Conservation (phyloP, 1,140 invertebrate genomes). For the Meloidogyne hapla region DNA sequence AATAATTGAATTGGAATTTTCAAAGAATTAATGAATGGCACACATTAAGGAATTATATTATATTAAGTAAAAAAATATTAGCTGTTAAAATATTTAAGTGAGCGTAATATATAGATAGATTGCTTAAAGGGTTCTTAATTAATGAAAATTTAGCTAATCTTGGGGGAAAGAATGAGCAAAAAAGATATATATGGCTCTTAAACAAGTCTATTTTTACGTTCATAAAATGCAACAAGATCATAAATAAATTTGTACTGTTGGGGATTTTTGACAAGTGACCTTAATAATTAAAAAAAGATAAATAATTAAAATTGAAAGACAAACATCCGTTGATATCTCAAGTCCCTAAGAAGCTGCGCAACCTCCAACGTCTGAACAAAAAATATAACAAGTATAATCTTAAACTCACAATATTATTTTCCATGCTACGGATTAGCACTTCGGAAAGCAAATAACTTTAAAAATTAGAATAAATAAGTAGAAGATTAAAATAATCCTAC, state of each 20-base stretch:
- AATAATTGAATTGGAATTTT: not conserved
- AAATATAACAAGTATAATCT: not conserved
- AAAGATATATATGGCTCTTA: conserved; percentile 12
- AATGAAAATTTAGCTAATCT: no score
- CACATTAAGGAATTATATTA: not conserved
- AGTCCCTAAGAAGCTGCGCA: conserved; percentile 40
- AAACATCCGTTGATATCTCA: conserved; percentile 52
- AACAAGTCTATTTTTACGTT: conserved; percentile 47
- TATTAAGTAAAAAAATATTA: not conserved
- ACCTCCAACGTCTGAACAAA: conserved; percentile 39
- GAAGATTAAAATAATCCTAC: not conserved
- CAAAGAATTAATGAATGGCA: not conserved
- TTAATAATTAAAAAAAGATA: not conserved
- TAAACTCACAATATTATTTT: conserved; percentile 44
- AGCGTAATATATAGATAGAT: not conserved
- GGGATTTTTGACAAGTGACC: conserved; percentile 41
- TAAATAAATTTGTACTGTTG: conserved; percentile 47
- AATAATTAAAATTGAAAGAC: not conserved
- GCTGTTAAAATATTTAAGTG: not conserved
- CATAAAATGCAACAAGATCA: conserved; percentile 35
- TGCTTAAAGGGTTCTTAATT: no score
- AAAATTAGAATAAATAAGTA: not conserved
- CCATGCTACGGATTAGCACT: conserved; percentile 45
- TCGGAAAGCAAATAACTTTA: conserved; percentile 42
- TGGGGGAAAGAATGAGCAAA: not conserved